Conservation (phyloP, 2,797 vertebrate species). For the Bovichtus diacanthus region DNA sequence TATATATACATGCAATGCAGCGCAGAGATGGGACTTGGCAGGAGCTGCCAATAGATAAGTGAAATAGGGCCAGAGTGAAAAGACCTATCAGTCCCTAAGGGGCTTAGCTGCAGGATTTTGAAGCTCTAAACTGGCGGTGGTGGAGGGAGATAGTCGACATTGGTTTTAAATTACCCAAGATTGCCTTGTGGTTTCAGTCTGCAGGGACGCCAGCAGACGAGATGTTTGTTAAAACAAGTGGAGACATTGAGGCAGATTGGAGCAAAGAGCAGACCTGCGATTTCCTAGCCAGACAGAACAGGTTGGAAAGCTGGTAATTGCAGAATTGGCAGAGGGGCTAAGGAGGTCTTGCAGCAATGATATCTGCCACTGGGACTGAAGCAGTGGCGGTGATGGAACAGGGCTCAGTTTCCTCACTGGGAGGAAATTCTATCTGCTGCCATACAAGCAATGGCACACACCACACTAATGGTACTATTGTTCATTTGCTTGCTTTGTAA, state of each 20-base stretch:
- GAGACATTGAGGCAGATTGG: slow-evolving; percentile 81
- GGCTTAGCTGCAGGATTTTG: slow-evolving; percentile 85
- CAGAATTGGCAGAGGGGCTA: slow-evolving; percentile 82
- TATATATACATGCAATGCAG: slow-evolving; percentile 86
- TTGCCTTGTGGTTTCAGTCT: slow-evolving; percentile 88
- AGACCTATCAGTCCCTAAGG: slow-evolving; percentile 85
- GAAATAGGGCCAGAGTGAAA: slow-evolving; percentile 89
- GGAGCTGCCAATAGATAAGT: slow-evolving; percentile 88
- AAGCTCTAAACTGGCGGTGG: slow-evolving; percentile 81
- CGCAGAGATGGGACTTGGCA: slow-evolving; percentile 83
- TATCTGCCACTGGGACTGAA: slow-evolving; percentile 73
- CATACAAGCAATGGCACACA: slow-evolving; percentile 9
- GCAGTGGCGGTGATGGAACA: slow-evolving; percentile 43
- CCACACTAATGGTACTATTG: slow-evolving; percentile 19
- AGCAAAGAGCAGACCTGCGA: slow-evolving; percentile 81
- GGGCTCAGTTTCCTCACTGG: slow-evolving; percentile 35
- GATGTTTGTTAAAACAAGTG: slow-evolving; percentile 89
- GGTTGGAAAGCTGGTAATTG: slow-evolving; percentile 82
- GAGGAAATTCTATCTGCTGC: slow-evolving; percentile 42
- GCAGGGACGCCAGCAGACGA: slow-evolving; percentile 80
- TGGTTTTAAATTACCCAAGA: slow-evolving; percentile 90
- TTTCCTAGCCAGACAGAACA: slow-evolving; percentile 80
- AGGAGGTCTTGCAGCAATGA: slow-evolving; percentile 75
- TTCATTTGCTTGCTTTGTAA: slow-evolving; percentile 28
- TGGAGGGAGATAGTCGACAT: slow-evolving; percentile 82